Evolutionary conservation across 2,113 vertebrate genomes (phyloP), one percentile per base, ranked within the genome.

Genomic region (Daphoenositta chrysoptera): DNA sequence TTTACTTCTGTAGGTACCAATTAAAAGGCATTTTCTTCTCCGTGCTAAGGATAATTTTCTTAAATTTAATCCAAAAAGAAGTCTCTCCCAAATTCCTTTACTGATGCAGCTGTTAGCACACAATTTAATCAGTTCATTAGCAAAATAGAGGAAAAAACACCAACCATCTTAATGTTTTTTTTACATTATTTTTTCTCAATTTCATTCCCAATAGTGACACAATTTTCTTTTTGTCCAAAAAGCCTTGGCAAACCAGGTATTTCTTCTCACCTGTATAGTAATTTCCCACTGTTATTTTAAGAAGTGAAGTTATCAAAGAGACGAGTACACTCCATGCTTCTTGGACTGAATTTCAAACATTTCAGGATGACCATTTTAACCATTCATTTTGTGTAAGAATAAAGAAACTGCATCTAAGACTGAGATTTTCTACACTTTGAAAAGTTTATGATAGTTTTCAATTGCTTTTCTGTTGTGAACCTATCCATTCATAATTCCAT

Each of bases 131-230:
- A 40, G 5, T n/a, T 78, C 30, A 47, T 15, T 60, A 60, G 4
- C 8, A 72, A 87, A 61, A 71, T 7, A 56, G 4, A 5, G 6
- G 39, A 75, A 78, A 66, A 66, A 30, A 0, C 1, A 9, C 0
- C 7, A 79, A 24, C 7, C 1, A 21, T 5, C 7, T 19, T 26
- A 14, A 27, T 72, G 31, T 30, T 40, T 53, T 87, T 71, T 86
- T 66, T 53, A 42, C 7, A 53, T 22, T 57, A 9, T 50, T 72
- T 87, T 87, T 72, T 76, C 57, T 92, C 26, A 15, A 54, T 31
- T 92, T 90, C 10, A 56, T 33, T 60, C 7, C 23, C 13, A 45
- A 11, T 77, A 48, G 24, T 35, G 21, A 18, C 28, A 44, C 1
- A 1, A 54, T 77, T 71, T 76, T 53, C 5, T 64, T 2, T 56